These are phyloP conservation scores for Nudaria mundana DNA, from an alignment of 2,888 invertebrate genomes.

Conservation along the genomic window DNA sequence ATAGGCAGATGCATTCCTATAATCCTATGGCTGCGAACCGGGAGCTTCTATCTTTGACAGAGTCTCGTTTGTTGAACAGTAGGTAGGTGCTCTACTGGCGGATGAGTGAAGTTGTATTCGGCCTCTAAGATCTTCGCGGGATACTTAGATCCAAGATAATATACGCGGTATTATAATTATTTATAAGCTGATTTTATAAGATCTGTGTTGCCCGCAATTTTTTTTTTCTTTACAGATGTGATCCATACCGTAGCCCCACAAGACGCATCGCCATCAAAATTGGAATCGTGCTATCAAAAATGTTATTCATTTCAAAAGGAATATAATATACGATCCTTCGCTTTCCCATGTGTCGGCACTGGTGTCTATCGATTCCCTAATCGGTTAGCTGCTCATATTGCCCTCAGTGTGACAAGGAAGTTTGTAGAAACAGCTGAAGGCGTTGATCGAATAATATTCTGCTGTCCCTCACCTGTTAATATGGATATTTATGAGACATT, in stretches of 20 bases:
- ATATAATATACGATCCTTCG: conserved; percentile 84
- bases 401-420: conserved; percentile 83
- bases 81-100: too few species aligned
- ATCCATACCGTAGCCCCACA: conserved; percentile 95
- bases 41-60: too few species aligned
- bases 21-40: too few species aligned
- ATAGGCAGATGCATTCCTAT: too few species aligned
- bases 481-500: conserved; percentile 86
- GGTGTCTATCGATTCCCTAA: conserved; percentile 94
- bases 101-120: too few species aligned
- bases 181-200: too few species aligned
- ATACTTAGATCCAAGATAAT: too few species aligned
- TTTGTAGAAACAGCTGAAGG: conserved; percentile 79
- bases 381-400: conserved; percentile 88
- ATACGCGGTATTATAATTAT: too few species aligned
- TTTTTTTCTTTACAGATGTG: conserved; percentile 83
- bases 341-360: conserved; percentile 95
- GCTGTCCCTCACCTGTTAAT: conserved; percentile 88
- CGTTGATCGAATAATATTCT: conserved; percentile 89
- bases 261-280: conserved; percentile 83
- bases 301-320: conserved; percentile 81
- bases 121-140: too few species aligned
- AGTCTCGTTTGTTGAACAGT: too few species aligned
- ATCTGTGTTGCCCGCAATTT: too few species aligned
- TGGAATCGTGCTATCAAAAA: conserved; percentile 86